Conservation (phyloP, 2,797 vertebrate species). For the Anguilla marmorata region DNA sequence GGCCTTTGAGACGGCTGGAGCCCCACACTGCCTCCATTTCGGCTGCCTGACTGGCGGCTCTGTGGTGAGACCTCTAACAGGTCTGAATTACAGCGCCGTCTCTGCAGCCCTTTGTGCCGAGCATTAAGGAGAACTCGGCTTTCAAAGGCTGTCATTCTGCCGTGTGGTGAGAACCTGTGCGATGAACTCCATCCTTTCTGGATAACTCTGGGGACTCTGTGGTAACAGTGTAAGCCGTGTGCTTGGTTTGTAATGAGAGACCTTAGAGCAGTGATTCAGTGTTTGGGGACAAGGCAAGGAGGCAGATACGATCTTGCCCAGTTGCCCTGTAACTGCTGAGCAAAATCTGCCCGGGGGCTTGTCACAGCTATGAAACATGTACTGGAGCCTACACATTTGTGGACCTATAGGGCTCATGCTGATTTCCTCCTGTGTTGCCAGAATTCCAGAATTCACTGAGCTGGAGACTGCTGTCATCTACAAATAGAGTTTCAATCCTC, state of each 20-base stretch:
- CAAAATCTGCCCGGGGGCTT: neutral
- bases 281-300: conserved; percentile 7
- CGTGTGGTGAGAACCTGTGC: neutral
- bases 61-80: neutral
- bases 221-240: conserved; percentile 1
- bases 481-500: neutral
- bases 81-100: neutral
- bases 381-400: neutral
- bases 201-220: conserved; percentile 10
- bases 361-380: neutral
- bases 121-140: conserved; percentile 6
- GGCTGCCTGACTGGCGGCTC: neutral
- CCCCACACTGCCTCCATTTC: neutral
- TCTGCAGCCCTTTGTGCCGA: neutral
- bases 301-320: neutral
- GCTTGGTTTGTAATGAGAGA: conserved; percentile 1
- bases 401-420: neutral
- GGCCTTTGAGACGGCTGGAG: neutral
- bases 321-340: neutral
- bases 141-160: neutral
- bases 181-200: neutral
- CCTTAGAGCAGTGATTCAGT: neutral
- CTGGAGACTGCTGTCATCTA: neutral
- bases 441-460: neutral
- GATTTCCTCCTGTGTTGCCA: neutral